Conservation (phyloP, 2,113 vertebrate species). For the Lepidiolamprologus cunningtoni region DNA sequence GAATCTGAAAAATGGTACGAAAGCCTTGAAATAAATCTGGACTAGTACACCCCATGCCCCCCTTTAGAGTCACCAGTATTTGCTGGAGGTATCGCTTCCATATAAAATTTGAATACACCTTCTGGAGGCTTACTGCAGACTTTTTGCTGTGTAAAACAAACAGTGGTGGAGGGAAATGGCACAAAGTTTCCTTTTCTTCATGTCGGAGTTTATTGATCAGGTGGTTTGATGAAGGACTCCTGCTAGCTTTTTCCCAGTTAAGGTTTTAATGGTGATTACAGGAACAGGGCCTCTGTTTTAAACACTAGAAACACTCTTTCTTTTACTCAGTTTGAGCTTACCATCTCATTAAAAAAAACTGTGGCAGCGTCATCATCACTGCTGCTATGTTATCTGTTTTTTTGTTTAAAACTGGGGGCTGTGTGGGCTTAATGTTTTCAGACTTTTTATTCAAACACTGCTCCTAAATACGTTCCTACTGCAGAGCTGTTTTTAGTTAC, state of each 20-base stretch:
- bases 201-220: background rate
- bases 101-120: background rate
- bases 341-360: background rate
- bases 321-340: background rate
- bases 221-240: background rate
- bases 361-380: background rate
- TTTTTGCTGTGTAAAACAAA: background rate
- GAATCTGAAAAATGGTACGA: background rate
- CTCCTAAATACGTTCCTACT: background rate
- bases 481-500: background rate
- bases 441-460: background rate
- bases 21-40: background rate
- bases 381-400: background rate
- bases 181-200: background rate
- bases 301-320: background rate
- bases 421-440: background rate
- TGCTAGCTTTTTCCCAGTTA: background rate
- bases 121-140: background rate
- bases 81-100: background rate
- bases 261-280: background rate
- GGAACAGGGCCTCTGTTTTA: background rate
- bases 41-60: background rate
- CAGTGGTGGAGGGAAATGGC: background rate
- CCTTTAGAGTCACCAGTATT: background rate
- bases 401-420: background rate